A percentile compares a stretch with the other conserved stretches of the same genome.
These are phyloP conservation scores for Danio jaintianensis DNA, from an alignment of 2,797 vertebrate genomes.

Conservation along the genomic window DNA sequence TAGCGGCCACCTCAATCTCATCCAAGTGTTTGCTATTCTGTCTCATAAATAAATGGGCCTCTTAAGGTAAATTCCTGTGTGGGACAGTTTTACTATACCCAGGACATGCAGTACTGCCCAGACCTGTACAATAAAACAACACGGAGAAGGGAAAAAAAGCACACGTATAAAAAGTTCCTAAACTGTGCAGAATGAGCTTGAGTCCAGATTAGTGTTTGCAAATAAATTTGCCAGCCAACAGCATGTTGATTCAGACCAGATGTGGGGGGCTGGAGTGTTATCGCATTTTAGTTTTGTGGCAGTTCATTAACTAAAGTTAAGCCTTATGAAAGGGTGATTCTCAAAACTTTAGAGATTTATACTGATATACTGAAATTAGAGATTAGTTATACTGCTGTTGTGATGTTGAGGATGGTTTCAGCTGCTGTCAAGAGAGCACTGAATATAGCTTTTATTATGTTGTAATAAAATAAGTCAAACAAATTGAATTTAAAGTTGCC, in stretches of 20 bases:
- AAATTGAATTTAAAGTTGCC: not conserved
- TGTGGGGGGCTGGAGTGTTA: conserved; percentile 65
- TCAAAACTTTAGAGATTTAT: too few relatives aligned
- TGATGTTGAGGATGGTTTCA: not conserved
- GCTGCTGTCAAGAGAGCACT: not conserved
- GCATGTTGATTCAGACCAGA: conserved; percentile 73
- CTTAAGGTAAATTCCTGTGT: conserved; percentile 57
- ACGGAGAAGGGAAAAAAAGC: conserved; percentile 33
- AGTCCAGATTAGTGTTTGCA: conserved; percentile 63
- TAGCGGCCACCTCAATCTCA: conserved; percentile 5
- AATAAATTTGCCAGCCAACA: conserved; percentile 69
- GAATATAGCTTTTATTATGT: not conserved
- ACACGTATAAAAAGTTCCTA: conserved; percentile 50
- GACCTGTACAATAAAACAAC: conserved; percentile 53
- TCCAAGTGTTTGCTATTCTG: conserved; percentile 51
- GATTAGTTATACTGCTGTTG: not conserved
- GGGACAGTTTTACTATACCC: conserved; percentile 52
- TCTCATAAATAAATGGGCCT: conserved; percentile 41
- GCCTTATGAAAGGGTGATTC: conserved; percentile 48
- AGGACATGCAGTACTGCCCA: conserved; percentile 31
- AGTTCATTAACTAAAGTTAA: conserved; percentile 47
- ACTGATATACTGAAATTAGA: too few relatives aligned
- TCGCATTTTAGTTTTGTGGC: conserved; percentile 56
- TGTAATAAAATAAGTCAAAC: conserved; percentile 1
- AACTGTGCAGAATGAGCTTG: conserved; percentile 49